Conservation (phyloP, 2,888 invertebrate genomes). For the Drosophila leonis region DNA sequence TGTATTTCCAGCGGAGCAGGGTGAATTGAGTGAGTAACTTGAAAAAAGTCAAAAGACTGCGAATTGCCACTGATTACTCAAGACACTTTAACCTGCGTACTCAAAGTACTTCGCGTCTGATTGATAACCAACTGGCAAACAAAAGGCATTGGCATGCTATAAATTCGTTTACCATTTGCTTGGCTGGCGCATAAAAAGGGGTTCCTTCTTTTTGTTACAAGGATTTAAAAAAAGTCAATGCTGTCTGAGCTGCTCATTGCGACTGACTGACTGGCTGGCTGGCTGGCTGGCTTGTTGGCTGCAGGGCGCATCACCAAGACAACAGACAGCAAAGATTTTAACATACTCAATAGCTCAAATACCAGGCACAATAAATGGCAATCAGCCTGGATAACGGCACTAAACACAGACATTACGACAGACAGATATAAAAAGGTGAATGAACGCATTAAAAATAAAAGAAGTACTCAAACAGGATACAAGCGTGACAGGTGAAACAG, state of each 20-base stretch:
- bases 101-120: conserved; percentile 13
- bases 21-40: conserved; percentile 9
- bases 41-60: conserved; percentile 7
- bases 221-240: conserved; percentile 32
- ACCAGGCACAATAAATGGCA: conserved; percentile 63
- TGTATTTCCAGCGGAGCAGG: conserved; percentile 2
- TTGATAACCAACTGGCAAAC: conserved; percentile 32
- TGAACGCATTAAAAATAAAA: conserved; percentile 18
- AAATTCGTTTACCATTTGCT: conserved; percentile 14
- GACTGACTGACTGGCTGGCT: conserved; percentile 29
- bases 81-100: conserved; percentile 12
- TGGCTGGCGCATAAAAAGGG: neutral
- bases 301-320: conserved; percentile 54
- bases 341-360: conserved; percentile 62
- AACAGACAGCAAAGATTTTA: conserved; percentile 64
- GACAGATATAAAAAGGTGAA: conserved; percentile 19
- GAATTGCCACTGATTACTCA: conserved; percentile 9
- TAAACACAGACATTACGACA: conserved; percentile 24
- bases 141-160: conserved; percentile 2
- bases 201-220: neutral
- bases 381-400: conserved; percentile 36
- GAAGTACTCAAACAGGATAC: neutral
- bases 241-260: conserved; percentile 56
- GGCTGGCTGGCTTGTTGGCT: conserved; percentile 27
- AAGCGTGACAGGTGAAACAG: neutral